These are phyloP conservation scores for Muscicapa adusta DNA, from an alignment of 2,113 vertebrate species.

Conservation along the genomic window DNA sequence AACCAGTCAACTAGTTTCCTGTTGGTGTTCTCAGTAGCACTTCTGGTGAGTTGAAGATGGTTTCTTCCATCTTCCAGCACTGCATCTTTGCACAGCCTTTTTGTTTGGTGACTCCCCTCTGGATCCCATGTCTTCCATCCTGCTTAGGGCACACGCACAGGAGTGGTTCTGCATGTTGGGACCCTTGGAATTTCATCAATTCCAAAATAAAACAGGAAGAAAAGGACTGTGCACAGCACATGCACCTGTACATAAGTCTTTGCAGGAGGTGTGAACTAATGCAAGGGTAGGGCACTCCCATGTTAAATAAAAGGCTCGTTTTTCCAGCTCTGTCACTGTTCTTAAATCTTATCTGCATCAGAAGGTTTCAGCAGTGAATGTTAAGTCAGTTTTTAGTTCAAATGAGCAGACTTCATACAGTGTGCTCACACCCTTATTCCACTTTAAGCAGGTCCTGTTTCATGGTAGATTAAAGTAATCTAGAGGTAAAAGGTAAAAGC, in stretches of 20 bases:
- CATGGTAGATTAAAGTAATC: background rate
- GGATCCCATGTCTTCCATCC: background rate
- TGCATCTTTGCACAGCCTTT: background rate
- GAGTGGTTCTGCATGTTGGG: too few species aligned
- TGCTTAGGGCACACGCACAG: background rate
- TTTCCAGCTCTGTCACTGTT: slow-evolving; percentile 17
- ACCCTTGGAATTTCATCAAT: background rate
- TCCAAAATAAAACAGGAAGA: background rate
- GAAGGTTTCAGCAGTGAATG: background rate
- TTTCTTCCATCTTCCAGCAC: background rate
- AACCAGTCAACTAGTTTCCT: background rate
- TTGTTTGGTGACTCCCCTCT: background rate
- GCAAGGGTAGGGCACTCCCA: background rate
- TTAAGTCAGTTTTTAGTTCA: background rate
- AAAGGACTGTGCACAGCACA: background rate
- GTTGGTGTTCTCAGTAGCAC: background rate
- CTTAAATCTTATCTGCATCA: background rate
- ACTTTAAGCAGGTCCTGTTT: background rate
- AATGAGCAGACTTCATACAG: background rate
- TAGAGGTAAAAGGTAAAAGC: background rate
- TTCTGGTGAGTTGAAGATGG: background rate
- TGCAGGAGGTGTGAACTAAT: background rate
- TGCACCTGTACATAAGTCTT: background rate
- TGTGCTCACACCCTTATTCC: background rate
- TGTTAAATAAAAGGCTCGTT: background rate